phyloP scores from a whole-genome alignment of 1,140 invertebrate genomes.

The Drosophila guanche region DNA sequence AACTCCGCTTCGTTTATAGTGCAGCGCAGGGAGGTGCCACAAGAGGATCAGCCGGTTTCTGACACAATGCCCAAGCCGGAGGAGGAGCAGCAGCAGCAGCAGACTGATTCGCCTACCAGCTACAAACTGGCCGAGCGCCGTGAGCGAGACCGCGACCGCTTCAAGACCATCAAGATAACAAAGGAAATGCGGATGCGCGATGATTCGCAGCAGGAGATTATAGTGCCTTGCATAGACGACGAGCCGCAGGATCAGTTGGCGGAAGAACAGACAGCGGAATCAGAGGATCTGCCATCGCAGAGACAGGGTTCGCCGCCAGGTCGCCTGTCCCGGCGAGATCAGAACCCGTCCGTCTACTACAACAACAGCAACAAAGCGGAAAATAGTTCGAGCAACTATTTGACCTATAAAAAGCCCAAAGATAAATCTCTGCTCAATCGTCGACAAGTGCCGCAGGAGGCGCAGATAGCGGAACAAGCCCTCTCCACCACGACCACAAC shows the following conservation, averaged over 20 bases:
- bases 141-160: slow-evolving; percentile 78
- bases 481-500: not conserved
- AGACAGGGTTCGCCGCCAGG: slow-evolving; percentile 37
- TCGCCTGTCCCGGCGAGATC: slow-evolving; percentile 63
- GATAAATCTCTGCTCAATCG: slow-evolving; percentile 50
- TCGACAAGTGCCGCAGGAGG: slow-evolving; percentile 43
- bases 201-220: slow-evolving; percentile 32
- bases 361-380: slow-evolving; percentile 38
- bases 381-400: slow-evolving; percentile 46
- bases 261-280: slow-evolving; percentile 18
- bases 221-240: slow-evolving; percentile 75
- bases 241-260: slow-evolving; percentile 43
- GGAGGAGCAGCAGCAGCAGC: slow-evolving; percentile 17
- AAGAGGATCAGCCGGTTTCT: not conserved
- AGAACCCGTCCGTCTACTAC: slow-evolving; percentile 11
- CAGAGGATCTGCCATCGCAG: not conserved
- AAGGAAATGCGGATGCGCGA: slow-evolving; percentile 52
- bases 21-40: slow-evolving; percentile 49
- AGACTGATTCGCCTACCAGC: slow-evolving; percentile 37
- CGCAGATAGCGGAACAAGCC: not conserved
- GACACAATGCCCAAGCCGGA: slow-evolving; percentile 32
- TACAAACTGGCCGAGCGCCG: slow-evolving; percentile 70
- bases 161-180: slow-evolving; percentile 80
- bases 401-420: slow-evolving; percentile 79
- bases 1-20: slow-evolving; percentile 76